phyloP scores from a whole-genome alignment of 1,140 invertebrate species.

The Zaprionus inermis region DNA sequence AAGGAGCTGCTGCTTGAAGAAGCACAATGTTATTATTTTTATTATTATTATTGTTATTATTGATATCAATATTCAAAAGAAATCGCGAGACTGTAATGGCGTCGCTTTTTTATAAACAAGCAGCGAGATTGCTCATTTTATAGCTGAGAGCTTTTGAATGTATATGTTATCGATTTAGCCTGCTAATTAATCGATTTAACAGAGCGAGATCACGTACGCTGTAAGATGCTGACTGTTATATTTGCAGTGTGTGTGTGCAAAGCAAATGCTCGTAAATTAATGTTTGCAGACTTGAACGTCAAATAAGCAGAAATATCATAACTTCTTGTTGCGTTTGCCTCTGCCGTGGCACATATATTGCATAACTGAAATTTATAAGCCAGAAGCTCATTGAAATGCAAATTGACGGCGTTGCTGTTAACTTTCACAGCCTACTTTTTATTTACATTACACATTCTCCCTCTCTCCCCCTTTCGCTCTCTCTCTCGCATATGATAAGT shows the following conservation, averaged over 20 bases:
- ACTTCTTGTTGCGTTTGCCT: constrained; percentile 1
- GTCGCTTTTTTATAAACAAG: constrained; percentile 9
- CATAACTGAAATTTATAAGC: constrained; percentile 28
- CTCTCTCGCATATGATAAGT: constrained; percentile 16
- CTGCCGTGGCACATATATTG: constrained; percentile 4
- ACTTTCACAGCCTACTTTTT: background rate
- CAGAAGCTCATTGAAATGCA: constrained; percentile 45
- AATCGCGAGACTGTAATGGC: constrained; percentile 10
- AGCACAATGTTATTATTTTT: constrained; percentile 63
- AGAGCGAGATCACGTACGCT: background rate
- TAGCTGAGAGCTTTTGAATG: background rate
- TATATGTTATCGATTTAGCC: background rate
- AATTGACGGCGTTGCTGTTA: constrained; percentile 16
- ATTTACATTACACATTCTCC: constrained; percentile 11
- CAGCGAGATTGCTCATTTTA: constrained; percentile 1
- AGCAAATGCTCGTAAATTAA: background rate
- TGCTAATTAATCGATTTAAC: background rate
- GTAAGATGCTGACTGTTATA: background rate
- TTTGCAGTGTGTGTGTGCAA: no score
- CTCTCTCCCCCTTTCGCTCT: no score
- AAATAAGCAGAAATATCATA: constrained; percentile 4
- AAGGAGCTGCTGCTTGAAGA: constrained; percentile 54
- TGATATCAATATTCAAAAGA: constrained; percentile 49
- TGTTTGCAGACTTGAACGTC: background rate
- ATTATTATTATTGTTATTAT: constrained; percentile 71